Evolutionary conservation across 2,888 invertebrate genomes (phyloP).

Genomic region (Microdon myrmicae): DNA sequence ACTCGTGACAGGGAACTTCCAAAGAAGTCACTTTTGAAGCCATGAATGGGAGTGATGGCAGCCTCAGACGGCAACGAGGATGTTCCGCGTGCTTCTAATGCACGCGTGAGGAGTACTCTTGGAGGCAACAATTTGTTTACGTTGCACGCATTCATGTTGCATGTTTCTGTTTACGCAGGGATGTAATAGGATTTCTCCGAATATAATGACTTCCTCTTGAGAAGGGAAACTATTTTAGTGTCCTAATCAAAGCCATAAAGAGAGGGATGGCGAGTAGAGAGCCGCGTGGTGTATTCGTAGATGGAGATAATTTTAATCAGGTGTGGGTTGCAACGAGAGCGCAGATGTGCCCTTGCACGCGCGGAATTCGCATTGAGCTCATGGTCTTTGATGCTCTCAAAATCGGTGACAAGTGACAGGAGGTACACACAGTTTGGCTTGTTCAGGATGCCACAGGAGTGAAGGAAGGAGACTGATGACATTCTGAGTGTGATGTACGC

Average conservation of each 20-base stretch:
- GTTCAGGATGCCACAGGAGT: too few species aligned
- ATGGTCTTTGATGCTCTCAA: neutral
- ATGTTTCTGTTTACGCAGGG: slow-evolving; percentile 36
- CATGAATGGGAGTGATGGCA: slow-evolving; percentile 5
- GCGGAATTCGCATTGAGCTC: neutral
- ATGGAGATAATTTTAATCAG: slow-evolving; percentile 47
- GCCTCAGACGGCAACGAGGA: neutral
- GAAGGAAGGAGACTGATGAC: too few species aligned
- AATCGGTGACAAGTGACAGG: neutral
- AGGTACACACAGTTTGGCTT: too few species aligned
- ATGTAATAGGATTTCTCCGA: slow-evolving; percentile 41
- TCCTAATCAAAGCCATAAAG: slow-evolving; percentile 45
- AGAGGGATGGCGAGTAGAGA: slow-evolving; percentile 8
- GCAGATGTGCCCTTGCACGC: neutral
- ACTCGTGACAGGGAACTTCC: slow-evolving; percentile 34
- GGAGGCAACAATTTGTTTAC: slow-evolving; percentile 40
- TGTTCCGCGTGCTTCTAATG: too few species aligned
- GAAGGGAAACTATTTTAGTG: slow-evolving; percentile 44
- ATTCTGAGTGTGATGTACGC: too few species aligned
- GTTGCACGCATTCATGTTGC: slow-evolving; percentile 26
- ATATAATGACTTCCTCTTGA: slow-evolving; percentile 20
- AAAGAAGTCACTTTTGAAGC: slow-evolving; percentile 18
- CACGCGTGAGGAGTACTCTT: slow-evolving; percentile 8
- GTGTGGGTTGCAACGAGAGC: slow-evolving; percentile 18
- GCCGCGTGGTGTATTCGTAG: neutral